A percentile compares a stretch with the other conserved stretches of the same genome.
Conservation (phyloP, 2,888 invertebrate genomes). For the Megamerina dolium region DNA sequence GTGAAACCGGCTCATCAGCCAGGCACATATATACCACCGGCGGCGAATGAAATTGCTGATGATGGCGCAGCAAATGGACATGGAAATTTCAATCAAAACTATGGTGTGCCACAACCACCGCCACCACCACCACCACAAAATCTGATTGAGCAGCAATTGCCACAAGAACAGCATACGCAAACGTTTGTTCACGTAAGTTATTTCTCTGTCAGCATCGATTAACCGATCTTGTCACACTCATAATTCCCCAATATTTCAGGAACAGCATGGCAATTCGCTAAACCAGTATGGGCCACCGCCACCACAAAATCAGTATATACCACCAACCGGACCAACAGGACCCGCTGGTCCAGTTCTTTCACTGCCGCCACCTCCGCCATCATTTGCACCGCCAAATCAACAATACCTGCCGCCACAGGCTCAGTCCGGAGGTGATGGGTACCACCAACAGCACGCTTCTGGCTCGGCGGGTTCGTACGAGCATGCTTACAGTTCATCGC, state of each 20-base stretch:
- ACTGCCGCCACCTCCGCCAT: slow-evolving; percentile 23
- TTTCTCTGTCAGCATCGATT: slow-evolving; percentile 1
- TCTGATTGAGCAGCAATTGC: slow-evolving; percentile 37
- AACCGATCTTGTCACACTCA: neutral
- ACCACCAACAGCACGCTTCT: slow-evolving; percentile 23
- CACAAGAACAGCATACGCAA: slow-evolving; percentile 30
- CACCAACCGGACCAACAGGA: slow-evolving; percentile 18
- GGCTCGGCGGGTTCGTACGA: slow-evolving; percentile 22
- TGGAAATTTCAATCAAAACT: slow-evolving; percentile 24
- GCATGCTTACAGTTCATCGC: slow-evolving; percentile 31
- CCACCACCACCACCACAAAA: slow-evolving; percentile 19
- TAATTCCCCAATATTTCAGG: slow-evolving; percentile 4
- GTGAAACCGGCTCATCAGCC: slow-evolving; percentile 53
- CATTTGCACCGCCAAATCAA: slow-evolving; percentile 18
- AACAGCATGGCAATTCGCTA: slow-evolving; percentile 11
- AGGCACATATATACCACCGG: slow-evolving; percentile 60
- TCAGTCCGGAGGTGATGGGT: slow-evolving; percentile 16
- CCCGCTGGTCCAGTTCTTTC: slow-evolving; percentile 16
- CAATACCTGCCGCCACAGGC: slow-evolving; percentile 24
- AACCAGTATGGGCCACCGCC: slow-evolving; percentile 14
- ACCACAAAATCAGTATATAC: slow-evolving; percentile 17
- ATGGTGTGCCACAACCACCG: slow-evolving; percentile 25
- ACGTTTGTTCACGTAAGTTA: slow-evolving; percentile 23
- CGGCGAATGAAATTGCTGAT: slow-evolving; percentile 51
- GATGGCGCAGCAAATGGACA: too few species aligned